Evolutionary conservation across 2,113 vertebrate genomes (phyloP), one percentile per base, ranked within the genome.

Genomic region (Phainopepla nitens): DNA sequence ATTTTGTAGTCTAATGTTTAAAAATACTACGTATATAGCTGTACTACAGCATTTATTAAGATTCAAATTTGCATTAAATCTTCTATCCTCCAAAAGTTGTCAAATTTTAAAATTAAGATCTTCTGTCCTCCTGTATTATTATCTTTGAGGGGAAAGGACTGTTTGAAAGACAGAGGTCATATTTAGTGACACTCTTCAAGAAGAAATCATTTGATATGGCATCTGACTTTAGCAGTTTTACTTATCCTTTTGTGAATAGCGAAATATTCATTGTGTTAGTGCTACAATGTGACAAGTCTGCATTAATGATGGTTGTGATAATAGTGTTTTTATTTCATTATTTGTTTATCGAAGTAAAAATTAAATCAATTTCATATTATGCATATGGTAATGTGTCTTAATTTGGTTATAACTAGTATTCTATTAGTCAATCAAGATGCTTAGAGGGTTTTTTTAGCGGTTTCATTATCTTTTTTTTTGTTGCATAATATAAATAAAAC

Each of bases 361-460:
- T 33, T 7, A 8, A 44, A 54, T 51, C 73, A 19, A 56, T 60
- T 76, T 72, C 16, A 15, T 47, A 41, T 60, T 54, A 35, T 20
- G 1, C 18, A 13, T 42, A 42, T 11, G 8, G 14, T 33, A 60
- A 54, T 28, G 16, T 13, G 11, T 27, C 25, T 45, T 57, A 65
- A n/a, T 80, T 88, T 72, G 6, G 1, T 69, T 83, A 25, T 9
- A 90, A 36, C 4, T 66, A 53, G 25, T 25, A 57, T 61, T 66
- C 23, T 84, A 10, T 45, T 14, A 11, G 28, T 20, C 1, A 0
- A 49, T 70, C 2, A 4, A 61, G 11, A 73, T 28, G 4, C 2
- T 89, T 53, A 36, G 11, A 66, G 15, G 29, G 3, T 1, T 20
- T 4, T 56, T 60, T 79, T 78, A 33, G 13, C 7, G 2, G 4